Conservation (phyloP, 2,888 invertebrate species). For the Congeria kusceri region DNA sequence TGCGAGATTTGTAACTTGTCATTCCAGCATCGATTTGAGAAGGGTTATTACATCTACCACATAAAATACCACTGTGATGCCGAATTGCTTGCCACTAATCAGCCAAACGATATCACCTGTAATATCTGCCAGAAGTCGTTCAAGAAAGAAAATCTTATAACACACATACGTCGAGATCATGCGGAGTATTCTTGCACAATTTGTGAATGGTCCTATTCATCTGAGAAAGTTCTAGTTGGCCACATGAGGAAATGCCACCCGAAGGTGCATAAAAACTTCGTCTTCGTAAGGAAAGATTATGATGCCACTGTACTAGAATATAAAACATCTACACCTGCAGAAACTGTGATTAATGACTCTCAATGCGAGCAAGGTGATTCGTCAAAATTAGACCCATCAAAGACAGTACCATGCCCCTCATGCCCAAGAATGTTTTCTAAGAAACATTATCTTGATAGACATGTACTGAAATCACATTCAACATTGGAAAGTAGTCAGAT, state of each 20-base stretch:
- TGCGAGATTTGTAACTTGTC: slow-evolving; percentile 56
- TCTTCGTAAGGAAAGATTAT: slow-evolving; percentile 29
- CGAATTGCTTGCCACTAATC: slow-evolving; percentile 27
- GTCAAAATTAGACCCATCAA: neutral
- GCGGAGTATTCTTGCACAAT: slow-evolving; percentile 49
- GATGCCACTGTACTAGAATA: slow-evolving; percentile 11
- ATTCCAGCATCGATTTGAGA: slow-evolving; percentile 39
- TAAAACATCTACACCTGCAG: neutral
- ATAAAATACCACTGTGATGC: slow-evolving; percentile 51
- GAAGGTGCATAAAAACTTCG: slow-evolving; percentile 30
- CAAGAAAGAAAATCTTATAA: slow-evolving; percentile 34
- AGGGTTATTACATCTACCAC: slow-evolving; percentile 57
- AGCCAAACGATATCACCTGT: slow-evolving; percentile 39
- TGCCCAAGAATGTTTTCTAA: slow-evolving; percentile 43
- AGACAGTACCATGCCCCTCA: slow-evolving; percentile 36
- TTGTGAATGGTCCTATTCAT: slow-evolving; percentile 57
- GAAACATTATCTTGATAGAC: slow-evolving; percentile 34
- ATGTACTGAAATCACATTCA: slow-evolving; percentile 24
- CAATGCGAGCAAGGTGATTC: neutral
- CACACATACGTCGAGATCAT: slow-evolving; percentile 41
- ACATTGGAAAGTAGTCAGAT: slow-evolving; percentile 7
- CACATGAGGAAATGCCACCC: slow-evolving; percentile 41
- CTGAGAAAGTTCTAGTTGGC: slow-evolving; percentile 33
- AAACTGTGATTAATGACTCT: neutral
- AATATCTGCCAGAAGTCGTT: slow-evolving; percentile 38